Evolutionary conservation across 2,888 invertebrate genomes (phyloP), one percentile per base, ranked within the genome.

Genomic region (Eucera pruinosa): DNA sequence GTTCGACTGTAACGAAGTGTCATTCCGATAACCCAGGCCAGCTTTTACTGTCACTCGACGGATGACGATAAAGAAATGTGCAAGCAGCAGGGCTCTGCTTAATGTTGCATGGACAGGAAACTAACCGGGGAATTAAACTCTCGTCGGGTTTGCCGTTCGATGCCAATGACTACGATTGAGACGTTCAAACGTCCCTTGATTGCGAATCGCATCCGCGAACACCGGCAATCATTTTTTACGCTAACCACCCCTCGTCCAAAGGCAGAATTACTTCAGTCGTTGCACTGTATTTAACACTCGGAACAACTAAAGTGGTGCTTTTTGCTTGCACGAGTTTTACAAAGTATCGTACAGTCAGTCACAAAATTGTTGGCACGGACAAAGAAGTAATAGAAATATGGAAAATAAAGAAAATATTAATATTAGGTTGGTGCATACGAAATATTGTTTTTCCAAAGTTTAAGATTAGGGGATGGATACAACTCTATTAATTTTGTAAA

Each of bases 11-110:
- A 83, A 81, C 81, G 61, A 74, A 83, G 84, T 84, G 84, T 83
- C 84, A 84, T 83, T 84, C 84, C 82, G 83, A 83, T 83, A 83
- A 83, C 83, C 83, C 83, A 81, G 72, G 65, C 78, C 71, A 68
- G 79, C 71, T 77, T 69, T 84, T 81, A 74, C 84, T 60, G 71
- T 81, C 83, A 74, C 82, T 80, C 72, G 80, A 78, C 70, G 54
- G 52, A 72, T 48, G 72, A 75, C 80, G 84, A 84, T 84, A 84
- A 84, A 84, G 78, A 84, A 84, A 84, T 84, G 73, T 71, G 77
- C 81, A 80, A 80, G 61, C 73, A 48, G 54, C 65, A 57, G 66
- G 70, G 64, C 68, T 83, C 81, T 79, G 83, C 45, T 83, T 81
- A 81, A 83, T 74, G 81, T 83, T 79, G 76, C 84, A 80, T 61